A percentile compares a stretch with the other conserved stretches of the same genome.
phyloP scores from a whole-genome alignment of 1,140 invertebrate species.

The Leptinotarsa texana region DNA sequence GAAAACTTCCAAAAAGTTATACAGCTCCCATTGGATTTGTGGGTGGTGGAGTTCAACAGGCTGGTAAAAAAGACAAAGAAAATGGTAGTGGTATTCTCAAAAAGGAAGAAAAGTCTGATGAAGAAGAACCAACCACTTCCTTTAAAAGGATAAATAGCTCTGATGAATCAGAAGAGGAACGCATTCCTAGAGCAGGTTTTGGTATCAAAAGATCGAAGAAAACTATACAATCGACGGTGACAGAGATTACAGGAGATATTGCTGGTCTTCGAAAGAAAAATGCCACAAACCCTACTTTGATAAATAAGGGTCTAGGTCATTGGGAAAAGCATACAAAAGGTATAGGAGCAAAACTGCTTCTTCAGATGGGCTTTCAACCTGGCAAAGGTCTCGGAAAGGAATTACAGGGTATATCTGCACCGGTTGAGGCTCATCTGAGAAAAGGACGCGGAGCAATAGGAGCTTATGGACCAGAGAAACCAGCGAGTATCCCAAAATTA shows the following conservation, averaged over 20 bases:
- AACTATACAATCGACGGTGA: conserved; percentile 41
- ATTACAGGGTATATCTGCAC: conserved; percentile 92
- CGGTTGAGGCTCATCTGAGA: conserved; percentile 88
- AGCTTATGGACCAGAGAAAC: conserved; percentile 82
- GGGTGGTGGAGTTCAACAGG: conserved; percentile 86
- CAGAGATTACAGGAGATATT: conserved; percentile 57
- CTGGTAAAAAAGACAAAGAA: conserved; percentile 70
- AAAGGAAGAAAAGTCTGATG: conserved; percentile 58
- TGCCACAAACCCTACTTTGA: conserved; percentile 57
- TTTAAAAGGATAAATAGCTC: conserved; percentile 47
- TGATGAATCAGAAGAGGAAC: conserved; percentile 57
- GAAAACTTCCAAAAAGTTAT: conserved; percentile 50
- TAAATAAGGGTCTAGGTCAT: conserved; percentile 72
- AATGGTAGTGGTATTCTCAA: conserved; percentile 60
- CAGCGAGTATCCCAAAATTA: conserved; percentile 53
- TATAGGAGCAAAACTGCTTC: conserved; percentile 90
- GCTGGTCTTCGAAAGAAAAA: conserved; percentile 69
- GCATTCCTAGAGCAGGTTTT: conserved; percentile 51
- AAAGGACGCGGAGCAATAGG: conserved; percentile 93
- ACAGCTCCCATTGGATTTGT: conserved; percentile 87
- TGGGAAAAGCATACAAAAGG: conserved; percentile 97
- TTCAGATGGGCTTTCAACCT: conserved; percentile 96
- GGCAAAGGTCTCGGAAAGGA: conserved; percentile 96
- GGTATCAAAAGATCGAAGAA: conserved; percentile 26
- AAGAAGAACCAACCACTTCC: conserved; percentile 48